Percentiles rank a stretch among this genome's conserved stretches.
phyloP scores from a whole-genome alignment of 2,113 vertebrate species.

The Hyperoodon ampullatus region DNA sequence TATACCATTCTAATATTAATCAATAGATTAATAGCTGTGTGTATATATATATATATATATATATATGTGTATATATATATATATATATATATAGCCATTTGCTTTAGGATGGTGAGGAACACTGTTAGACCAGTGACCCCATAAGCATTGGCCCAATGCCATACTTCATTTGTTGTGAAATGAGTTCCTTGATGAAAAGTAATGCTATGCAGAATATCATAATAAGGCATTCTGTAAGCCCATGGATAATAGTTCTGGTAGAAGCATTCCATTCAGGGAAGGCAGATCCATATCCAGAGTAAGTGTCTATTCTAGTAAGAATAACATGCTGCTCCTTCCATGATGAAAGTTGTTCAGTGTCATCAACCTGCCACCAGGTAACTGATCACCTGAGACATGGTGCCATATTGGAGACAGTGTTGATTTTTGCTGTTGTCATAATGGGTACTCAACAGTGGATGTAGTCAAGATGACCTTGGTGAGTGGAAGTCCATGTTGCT shows the following conservation, averaged over 20 bases:
- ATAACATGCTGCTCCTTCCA: neutral
- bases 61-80: neutral
- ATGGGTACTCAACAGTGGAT: neutral
- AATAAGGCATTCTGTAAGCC: neutral
- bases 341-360: neutral
- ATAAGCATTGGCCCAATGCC: neutral
- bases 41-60: too few relatives aligned
- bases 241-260: neutral
- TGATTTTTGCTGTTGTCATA: neutral
- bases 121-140: neutral
- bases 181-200: neutral
- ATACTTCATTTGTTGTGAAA: slow-evolving; percentile 2
- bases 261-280: neutral
- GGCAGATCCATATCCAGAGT: neutral
- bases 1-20: neutral
- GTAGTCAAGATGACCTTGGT: neutral
- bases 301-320: neutral
- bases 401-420: neutral
- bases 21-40: neutral
- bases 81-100: neutral
- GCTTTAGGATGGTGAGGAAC: neutral
- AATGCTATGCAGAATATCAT: neutral
- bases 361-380: neutral
- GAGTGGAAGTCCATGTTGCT: neutral
- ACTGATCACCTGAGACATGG: neutral